These are phyloP conservation scores for Urosaurus nigricauda DNA, from an alignment of 2,797 vertebrate genomes.

Conservation along the genomic window DNA sequence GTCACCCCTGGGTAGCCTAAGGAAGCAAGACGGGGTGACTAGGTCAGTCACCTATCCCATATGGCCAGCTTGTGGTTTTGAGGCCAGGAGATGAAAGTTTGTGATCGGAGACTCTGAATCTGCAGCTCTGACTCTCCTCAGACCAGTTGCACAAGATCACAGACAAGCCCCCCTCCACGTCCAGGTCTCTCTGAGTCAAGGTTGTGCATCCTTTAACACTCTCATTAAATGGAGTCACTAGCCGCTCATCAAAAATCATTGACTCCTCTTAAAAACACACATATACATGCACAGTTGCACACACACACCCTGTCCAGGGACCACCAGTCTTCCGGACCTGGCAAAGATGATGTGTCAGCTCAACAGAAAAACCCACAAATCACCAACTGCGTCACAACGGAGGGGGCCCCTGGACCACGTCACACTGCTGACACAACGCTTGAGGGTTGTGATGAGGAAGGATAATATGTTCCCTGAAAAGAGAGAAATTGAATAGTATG, in stretches of 20 bases:
- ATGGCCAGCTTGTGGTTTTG: slow-evolving; percentile 33
- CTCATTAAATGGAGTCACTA: slow-evolving; percentile 16
- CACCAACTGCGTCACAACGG: slow-evolving; percentile 18
- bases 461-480: not conserved
- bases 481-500: not conserved
- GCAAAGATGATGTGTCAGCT: slow-evolving; percentile 24
- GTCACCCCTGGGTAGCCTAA: slow-evolving; percentile 3
- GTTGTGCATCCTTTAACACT: slow-evolving; percentile 4
- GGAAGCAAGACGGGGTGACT: not conserved
- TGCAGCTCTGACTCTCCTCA: slow-evolving; percentile 31
- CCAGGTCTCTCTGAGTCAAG: slow-evolving; percentile 41
- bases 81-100: slow-evolving; percentile 45
- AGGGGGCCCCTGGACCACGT: not conserved
- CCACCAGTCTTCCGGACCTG: slow-evolving; percentile 16
- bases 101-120: slow-evolving; percentile 46
- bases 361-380: slow-evolving; percentile 12
- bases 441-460: not conserved
- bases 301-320: not conserved
- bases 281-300: no score
- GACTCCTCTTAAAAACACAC: not conserved
- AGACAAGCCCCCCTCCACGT: not conserved
- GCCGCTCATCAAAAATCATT: not conserved
- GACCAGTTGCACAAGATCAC: slow-evolving; percentile 27
- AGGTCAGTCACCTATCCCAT: slow-evolving; percentile 20
- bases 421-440: slow-evolving; percentile 5